Conservation (phyloP, 2,797 vertebrate genomes). For the Hybognathus amarus region DNA sequence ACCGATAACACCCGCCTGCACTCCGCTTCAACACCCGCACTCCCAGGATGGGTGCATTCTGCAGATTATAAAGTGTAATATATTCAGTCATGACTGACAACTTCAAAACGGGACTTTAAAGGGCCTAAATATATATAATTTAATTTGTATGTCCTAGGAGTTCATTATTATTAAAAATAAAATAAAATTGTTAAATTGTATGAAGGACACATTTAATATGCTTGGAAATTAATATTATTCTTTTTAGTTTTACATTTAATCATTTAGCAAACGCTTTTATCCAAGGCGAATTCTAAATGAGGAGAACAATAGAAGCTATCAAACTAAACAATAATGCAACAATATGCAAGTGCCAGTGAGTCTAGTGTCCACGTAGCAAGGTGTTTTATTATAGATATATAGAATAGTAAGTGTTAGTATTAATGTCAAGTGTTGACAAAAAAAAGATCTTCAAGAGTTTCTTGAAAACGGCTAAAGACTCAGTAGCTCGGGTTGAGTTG, state of each 20-base stretch:
- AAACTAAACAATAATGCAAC: neutral
- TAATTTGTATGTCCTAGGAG: neutral
- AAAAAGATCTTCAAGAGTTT: neutral
- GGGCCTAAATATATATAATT: neutral
- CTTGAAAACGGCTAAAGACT: neutral
- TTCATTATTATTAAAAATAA: neutral
- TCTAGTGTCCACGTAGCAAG: too few relatives aligned
- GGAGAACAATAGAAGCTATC: neutral
- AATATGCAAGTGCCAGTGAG: neutral
- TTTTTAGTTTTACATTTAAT: neutral
- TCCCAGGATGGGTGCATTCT: neutral
- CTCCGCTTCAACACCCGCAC: slow-evolving; percentile 5
- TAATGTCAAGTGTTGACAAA: too few relatives aligned
- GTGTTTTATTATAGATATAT: too few relatives aligned
- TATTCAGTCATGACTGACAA: slow-evolving; percentile 23
- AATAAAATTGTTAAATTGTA: neutral
- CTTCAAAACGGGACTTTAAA: slow-evolving; percentile 2
- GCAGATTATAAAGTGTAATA: neutral
- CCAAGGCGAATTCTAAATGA: neutral
- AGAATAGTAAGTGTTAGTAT: too few relatives aligned
- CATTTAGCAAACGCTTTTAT: neutral
- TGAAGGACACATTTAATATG: neutral
- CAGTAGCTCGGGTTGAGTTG: neutral
- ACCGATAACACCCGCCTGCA: slow-evolving; percentile 18
- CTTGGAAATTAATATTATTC: too few relatives aligned